phyloP scores from a whole-genome alignment of 2,113 vertebrate species.

The Lepisosteus oculatus region DNA sequence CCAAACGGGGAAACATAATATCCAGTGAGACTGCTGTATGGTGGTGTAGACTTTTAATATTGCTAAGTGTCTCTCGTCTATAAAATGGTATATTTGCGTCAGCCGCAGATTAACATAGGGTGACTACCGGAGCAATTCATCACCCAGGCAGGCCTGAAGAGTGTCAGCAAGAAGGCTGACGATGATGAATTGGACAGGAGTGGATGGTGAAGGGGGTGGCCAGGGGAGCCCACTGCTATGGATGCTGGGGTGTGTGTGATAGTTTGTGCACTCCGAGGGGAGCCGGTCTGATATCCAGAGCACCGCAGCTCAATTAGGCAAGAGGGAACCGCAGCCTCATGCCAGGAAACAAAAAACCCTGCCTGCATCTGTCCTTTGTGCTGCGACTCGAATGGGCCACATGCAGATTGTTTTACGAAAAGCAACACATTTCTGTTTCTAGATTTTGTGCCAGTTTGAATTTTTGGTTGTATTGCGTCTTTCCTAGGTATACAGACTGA shows the following conservation, averaged over 20 bases:
- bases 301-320: constrained; percentile 25
- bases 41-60: constrained; percentile 43
- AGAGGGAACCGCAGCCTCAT: constrained; percentile 21
- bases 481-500: too few species aligned
- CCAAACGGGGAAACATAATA: constrained; percentile 38
- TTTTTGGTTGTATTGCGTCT: too few species aligned
- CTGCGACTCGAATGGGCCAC: background rate
- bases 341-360: background rate
- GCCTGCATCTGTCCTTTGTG: background rate
- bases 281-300: background rate
- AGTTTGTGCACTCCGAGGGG: background rate
- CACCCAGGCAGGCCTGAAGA: constrained; percentile 40
- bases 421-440: background rate
- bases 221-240: background rate
- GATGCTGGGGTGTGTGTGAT: background rate
- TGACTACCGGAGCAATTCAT: constrained; percentile 54
- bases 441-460: background rate
- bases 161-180: constrained; percentile 47
- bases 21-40: constrained; percentile 32
- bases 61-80: constrained; percentile 39
- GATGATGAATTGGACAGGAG: constrained; percentile 36
- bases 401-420: background rate
- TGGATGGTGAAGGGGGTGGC: constrained; percentile 20
- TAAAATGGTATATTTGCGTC: constrained; percentile 28
- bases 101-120: constrained; percentile 40